Evolutionary conservation across 1,140 invertebrate species (phyloP), one percentile per base, ranked within the genome.

Genomic region (Meloidogyne chitwoodi): DNA sequence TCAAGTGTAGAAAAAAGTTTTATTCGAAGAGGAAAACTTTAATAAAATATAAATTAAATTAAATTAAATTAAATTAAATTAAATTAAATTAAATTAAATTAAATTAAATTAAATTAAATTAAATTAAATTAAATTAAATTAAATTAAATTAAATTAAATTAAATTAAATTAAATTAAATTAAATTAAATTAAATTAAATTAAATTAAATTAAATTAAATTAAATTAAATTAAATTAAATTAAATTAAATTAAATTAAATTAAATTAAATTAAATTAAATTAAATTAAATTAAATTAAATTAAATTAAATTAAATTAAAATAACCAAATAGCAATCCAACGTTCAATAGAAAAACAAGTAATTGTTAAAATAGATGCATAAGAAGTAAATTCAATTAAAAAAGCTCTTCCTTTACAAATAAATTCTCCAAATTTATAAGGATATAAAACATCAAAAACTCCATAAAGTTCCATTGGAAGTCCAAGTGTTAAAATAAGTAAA

Each of bases 301-400:
- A 64, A 70, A 79, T n/a, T 22, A 14, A 26, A 74, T 64, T 14
- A 22, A 34, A n/a, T 14, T 24, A 41, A 24, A 67, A 63, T 71
- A 41, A 87, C 83, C 84, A 86, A 64, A 86, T 86, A 12, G 84
- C 84, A 8, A 87, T 74, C 86, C 86, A 98, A 66, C 95, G 88
- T 87, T 98, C 95, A 6, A 95, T 91, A 0, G 95, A 97, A 88
- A 98, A 98, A 2, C 93, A 93, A 0, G 93, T 93, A 66, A 95
- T 95, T 10, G 93, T 94, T 64, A 97, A 89, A 0, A 97, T 93
- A 0, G 94, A 95, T 0, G 94, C 94, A 87, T 96, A 85, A 19
- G 76, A 79, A 14, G 76, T 78, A 65, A 86, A 85, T 62, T 86
- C 84, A 27, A 85, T 87, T 5, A 86, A 73, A 63, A 87, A 86